These are phyloP conservation scores for Ctenopoma multispine DNA, from an alignment of 2,797 vertebrate species.

Conservation along the genomic window DNA sequence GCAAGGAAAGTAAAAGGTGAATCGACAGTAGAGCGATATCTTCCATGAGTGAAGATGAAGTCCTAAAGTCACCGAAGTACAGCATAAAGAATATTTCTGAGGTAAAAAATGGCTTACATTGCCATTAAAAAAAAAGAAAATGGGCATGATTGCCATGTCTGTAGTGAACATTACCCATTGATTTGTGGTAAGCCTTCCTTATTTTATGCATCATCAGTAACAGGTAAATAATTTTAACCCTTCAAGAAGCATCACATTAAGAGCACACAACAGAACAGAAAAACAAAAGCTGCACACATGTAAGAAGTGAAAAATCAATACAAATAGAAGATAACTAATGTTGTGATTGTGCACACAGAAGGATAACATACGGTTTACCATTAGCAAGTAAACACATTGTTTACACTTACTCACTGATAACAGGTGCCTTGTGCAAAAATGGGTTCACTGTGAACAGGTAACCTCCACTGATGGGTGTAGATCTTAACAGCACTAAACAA, in stretches of 20 bases:
- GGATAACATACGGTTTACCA: background rate
- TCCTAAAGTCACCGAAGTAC: constrained; percentile 28
- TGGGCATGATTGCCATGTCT: constrained; percentile 31
- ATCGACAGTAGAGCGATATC: constrained; percentile 29
- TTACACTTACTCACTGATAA: constrained; percentile 11
- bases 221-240: constrained; percentile 20
- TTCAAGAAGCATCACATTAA: constrained; percentile 9
- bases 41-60: constrained; percentile 35
- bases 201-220: constrained; percentile 40
- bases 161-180: constrained; percentile 47
- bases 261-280: constrained; percentile 9
- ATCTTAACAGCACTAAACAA: constrained; percentile 43
- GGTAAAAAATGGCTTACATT: constrained; percentile 45
- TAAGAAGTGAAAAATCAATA: constrained; percentile 1
- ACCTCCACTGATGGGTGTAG: constrained; percentile 27
- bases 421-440: constrained; percentile 32
- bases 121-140: constrained; percentile 57
- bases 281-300: constrained; percentile 7
- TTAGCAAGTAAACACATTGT: background rate
- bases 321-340: background rate
- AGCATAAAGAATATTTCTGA: constrained; percentile 28
- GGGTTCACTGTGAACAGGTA: constrained; percentile 31
- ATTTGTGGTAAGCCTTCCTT: constrained; percentile 46
- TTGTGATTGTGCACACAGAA: background rate
- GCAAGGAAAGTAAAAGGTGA: constrained; percentile 13